Evolutionary conservation across 1,140 invertebrate species (phyloP), one percentile per base, ranked within the genome.

Genomic region (Hypsibius dujardini): DNA sequence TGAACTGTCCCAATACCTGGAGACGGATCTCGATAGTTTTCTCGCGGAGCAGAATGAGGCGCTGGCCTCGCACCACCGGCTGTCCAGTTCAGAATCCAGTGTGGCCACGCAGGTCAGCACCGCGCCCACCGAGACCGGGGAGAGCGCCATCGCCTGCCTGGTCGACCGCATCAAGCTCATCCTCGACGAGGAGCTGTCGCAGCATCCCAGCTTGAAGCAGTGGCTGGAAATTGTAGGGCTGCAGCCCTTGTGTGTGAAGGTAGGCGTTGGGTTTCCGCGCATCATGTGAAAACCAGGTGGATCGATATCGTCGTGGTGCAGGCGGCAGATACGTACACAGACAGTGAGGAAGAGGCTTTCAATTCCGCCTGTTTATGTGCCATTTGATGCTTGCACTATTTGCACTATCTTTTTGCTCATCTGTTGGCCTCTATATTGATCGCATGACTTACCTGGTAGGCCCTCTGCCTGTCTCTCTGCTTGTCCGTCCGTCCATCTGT

Each of bases 151-250:
- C 12, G 42, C 62, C 42, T 67, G 62, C 42, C 3, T 67, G 12
- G 12, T 67, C 12, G 62, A 67, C 45, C 12, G 42, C 3, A 67
- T 67, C 42, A 12, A 42, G 3, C 62, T 67, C 12, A 67, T 67
- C 62, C 62, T 67, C 40, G 62, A 76, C 46, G 73, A 76, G 56
- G 70, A 74, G 70, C 72, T 80, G 46, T 69, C 73, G 45, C 77
- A 78, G 40, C 83, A 80, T 79, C 87, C 90, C 47, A 87, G 87
- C 69, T 80, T 93, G 76, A 82, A 85, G 77, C 88, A 92, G 79
- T 96, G 92, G 92, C 83, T 96, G 14, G 84, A 87, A 74, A 89
- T 95, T 70, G 92, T 95, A 50, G 90, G 90, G 59, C 83, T 91
- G 40, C 84, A 84, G 59, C 81, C 83, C 73, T 83, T 86, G 74